Conservation (phyloP, 23 tunicate genomes). For the Oikopleura vanhoeffeni region DNA sequence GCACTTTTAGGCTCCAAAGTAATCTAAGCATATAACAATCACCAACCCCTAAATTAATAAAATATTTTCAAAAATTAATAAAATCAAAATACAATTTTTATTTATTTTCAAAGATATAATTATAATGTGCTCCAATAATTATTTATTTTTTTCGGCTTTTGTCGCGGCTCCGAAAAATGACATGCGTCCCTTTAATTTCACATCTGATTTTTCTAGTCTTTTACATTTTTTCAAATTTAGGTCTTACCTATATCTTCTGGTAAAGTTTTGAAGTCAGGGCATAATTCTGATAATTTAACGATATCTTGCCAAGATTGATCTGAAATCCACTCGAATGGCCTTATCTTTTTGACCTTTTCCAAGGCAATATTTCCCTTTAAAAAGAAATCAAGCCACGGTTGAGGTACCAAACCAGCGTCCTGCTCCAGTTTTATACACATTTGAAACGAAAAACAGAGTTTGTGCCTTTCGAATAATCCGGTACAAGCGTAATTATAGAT, state of each 20-base stretch:
- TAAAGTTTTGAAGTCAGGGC: slow-evolving; percentile 46
- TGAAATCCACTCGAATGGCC: slow-evolving; percentile 81
- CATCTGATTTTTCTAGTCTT: no score
- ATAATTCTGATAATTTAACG: slow-evolving; percentile 48
- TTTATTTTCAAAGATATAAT: no score
- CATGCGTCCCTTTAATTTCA: no score
- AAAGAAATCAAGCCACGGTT: slow-evolving; percentile 89
- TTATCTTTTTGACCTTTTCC: slow-evolving; percentile 73
- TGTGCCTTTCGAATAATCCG: slow-evolving; percentile 92
- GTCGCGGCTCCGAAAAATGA: no score
- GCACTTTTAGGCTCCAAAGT: no score
- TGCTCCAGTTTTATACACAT: slow-evolving; percentile 90
- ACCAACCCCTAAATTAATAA: no score
- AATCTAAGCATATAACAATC: no score
- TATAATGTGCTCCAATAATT: no score
- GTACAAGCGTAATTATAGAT: slow-evolving; percentile 98
- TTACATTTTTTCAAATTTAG: no score
- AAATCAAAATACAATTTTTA: no score
- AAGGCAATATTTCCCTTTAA: slow-evolving; percentile 95
- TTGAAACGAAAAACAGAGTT: slow-evolving; percentile 87
- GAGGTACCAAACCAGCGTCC: slow-evolving; percentile 51
- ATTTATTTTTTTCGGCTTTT: no score
- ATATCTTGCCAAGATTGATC: slow-evolving; percentile 97
- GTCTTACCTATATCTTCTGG: slow-evolving; percentile 95
- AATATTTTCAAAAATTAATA: no score